Evolutionary conservation across 2,797 vertebrate species (phyloP).

Genomic region (Zenarchopterus dispar): DNA sequence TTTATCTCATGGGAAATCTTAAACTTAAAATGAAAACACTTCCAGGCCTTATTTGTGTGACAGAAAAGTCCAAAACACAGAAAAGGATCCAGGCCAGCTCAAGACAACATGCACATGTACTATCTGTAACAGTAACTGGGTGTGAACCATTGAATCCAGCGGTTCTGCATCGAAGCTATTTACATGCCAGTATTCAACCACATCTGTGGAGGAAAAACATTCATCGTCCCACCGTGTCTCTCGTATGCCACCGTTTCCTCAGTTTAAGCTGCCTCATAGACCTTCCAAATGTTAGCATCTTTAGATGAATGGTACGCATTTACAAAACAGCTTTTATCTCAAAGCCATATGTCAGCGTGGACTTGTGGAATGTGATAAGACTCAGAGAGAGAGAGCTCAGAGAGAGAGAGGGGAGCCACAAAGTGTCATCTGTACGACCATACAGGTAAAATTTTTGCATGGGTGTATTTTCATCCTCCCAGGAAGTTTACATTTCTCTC

Average conservation of each 20-base stretch:
- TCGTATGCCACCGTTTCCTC: not conserved
- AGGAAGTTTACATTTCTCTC: constrained; percentile 8
- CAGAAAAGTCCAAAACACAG: not conserved
- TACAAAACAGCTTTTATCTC: not conserved
- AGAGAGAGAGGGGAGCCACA: constrained; percentile 15
- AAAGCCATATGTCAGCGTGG: constrained; percentile 1
- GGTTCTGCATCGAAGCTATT: constrained; percentile 47
- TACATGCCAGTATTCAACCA: constrained; percentile 40
- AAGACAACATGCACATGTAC: constrained; percentile 26
- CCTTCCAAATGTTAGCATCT: constrained; percentile 13
- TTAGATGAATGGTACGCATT: not conserved
- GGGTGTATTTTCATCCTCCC: constrained; percentile 23
- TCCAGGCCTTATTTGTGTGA: not conserved
- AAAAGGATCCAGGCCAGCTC: constrained; percentile 4
- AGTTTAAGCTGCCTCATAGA: not conserved
- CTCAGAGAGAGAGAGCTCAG: constrained; percentile 9
- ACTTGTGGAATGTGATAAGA: constrained; percentile 4
- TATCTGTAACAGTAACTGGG: constrained; percentile 13
- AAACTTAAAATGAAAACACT: not conserved
- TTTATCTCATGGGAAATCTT: not conserved
- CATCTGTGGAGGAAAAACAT: constrained; percentile 4
- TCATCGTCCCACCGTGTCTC: not conserved
- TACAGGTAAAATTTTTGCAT: constrained; percentile 30
- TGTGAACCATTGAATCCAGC: constrained; percentile 27
- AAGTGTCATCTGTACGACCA: constrained; percentile 27